Evolutionary conservation across 2,888 invertebrate species (phyloP), one percentile per base, ranked within the genome.

Genomic region (Pantelozetes paolii): DNA sequence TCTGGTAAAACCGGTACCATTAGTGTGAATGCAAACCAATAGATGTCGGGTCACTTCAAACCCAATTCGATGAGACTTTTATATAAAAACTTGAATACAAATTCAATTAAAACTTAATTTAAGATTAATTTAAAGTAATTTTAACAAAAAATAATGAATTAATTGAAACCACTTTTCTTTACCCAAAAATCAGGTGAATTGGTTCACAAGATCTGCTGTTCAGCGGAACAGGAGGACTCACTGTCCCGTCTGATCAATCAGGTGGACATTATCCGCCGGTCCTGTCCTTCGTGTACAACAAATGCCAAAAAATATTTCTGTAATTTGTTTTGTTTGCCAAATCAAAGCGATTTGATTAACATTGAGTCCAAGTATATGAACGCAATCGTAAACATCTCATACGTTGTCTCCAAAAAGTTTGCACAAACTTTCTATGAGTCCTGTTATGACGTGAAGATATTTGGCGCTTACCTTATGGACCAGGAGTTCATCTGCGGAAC

Each of bases 271-370:
- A 74, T 74, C 28, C 70, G 71, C 20, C 70, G 74, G 15, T 64
- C 64, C 20, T 74, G 74, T 74, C 74, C 74, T 32, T 74, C 74
- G 45, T 74, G 74, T 57, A 71, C 71, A 54, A 45, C n/a, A n/a
- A 74, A 74, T 48, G 74, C 71, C 1, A 74, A 74, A 26, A 74
- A 74, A 62, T 71, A 71, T 30, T 74, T 74, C 32, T 74, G 74
- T 40, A 74, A 74, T 45, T 42, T 74, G 18, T 74, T 74, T 48
- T 74, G 74, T 71, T 57, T 71, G 30, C 74, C 74, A 9, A 74
- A 70, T 48, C 74, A 74, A 23, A 54, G 32, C 13, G n/a, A 50
- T n/a, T 40, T 71, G n/a, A 20, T 74, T 20, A 42, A 45, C 30
- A 71, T 74, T 13, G 71, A 74, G 30, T 54, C 36, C 23, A 45